These are phyloP conservation scores for Megaustenia siamemsis DNA, from an alignment of 2,888 invertebrate species.

Conservation along the genomic window DNA sequence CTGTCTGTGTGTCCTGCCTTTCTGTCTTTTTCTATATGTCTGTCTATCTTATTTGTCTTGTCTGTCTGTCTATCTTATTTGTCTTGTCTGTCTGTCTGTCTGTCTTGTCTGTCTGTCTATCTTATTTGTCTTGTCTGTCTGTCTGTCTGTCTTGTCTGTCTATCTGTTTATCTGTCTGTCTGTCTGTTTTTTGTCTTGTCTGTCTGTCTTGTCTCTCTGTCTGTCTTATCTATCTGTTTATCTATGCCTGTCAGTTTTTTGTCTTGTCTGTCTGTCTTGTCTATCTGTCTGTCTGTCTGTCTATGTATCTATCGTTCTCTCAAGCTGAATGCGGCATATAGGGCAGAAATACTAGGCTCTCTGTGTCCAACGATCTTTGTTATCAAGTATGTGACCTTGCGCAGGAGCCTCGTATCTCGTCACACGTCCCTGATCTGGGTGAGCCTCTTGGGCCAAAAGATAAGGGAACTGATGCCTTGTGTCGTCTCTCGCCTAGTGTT, in stretches of 20 bases:
- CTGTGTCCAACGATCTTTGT: no score
- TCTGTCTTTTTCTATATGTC: not conserved
- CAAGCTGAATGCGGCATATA: no score
- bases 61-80: not conserved
- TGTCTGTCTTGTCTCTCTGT: not conserved
- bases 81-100: not conserved
- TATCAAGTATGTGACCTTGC: no score
- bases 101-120: not conserved
- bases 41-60: not conserved
- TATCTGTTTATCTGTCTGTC: not conserved
- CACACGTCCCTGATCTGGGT: no score
- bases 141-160: not conserved
- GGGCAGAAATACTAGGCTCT: no score
- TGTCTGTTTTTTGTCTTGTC: no score
- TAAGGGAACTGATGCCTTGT: no score
- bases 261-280: no score
- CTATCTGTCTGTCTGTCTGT: not conserved
- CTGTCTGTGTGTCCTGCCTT: not conserved
- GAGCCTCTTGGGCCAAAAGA: no score
- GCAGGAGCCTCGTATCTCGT: no score
- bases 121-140: not conserved
- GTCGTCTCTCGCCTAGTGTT: no score
- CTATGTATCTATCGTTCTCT: not conserved
- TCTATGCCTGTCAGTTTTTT: no score
- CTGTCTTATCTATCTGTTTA: not conserved